Base-by-base conservation (phyloP, 2,113 vertebrate genomes). In the Lagenorhynchus albirostris region DNA sequence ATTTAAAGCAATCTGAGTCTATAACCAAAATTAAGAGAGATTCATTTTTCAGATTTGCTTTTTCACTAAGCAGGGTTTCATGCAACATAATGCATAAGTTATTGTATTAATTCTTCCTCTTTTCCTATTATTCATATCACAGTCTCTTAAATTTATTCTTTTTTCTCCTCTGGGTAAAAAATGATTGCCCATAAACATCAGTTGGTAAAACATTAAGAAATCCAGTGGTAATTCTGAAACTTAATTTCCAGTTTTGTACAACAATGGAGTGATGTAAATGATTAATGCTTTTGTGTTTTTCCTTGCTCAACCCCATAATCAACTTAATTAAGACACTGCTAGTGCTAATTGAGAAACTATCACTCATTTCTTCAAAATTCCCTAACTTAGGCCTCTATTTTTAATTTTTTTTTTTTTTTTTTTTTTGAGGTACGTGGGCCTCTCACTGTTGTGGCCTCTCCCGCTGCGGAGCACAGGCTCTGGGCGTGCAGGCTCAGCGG, bases 261-360 rank as follows among this genome's bases (percentile, higher is more conserved):
- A 60, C 21, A 70, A 82, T 8, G 5, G 17, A 76, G 85, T 95
- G 97, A 98, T 92, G 36, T 41, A 98, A 83, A 79, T 95, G 95
- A 98, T 95, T 97, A 96, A 91, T 84, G 70, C 65, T 80, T 98
- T 98, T 97, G 86, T 97, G 94, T 93, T 80, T 93, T 97, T 94
- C 7, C 95, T 94, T 96, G 74, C 93, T 97, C 85, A 82, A 95
- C 29, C 85, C 71, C 96, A 73, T 89, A 97, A 94, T 97, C 38
- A 97, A 91, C 41, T 97, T 98, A 98, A 97, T 98, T 98, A 97
- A 97, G 95, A 98, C 41, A 38, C 85, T 97, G 36, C 79, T 95
- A 92, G 85, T 74, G n/a, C 50, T 97, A 97, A 98, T 79, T 94
- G 94, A 97, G 65, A 92, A 98, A 98, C 91, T 96, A 97, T 92